Base-by-base conservation (phyloP, 2,888 invertebrate species). In the Tenodera sinensis region DNA sequence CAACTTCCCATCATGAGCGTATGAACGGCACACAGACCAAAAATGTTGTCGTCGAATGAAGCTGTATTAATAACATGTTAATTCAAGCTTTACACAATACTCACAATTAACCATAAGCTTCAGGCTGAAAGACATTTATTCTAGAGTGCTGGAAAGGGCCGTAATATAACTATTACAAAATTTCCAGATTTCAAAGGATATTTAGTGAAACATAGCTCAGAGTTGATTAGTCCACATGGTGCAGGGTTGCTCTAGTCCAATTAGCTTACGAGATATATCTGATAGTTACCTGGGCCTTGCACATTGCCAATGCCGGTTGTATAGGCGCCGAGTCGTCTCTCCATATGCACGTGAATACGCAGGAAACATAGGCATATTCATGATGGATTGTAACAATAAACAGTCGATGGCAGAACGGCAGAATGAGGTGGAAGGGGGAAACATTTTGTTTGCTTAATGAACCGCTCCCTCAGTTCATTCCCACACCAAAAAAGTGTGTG, bases 331-430 rank as follows among this genome's bases (percentile, higher is more conserved):
- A 15, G 54, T 54, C 54, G 15, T 54, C 9, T 54, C 54, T 54
- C 54, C 54, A 20, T 54, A 84, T 28, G 20, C 12, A 27, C 81
- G 82, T 25, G 82, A 82, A 83, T 34, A 83, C 8, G 54, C 86
- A 85, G 81, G 81, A 86, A 81, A 86, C 86, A 81, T 42, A 42
- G 82, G 20, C 54, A 71, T 71, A 71, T 71, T 82, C 27, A 42
- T 82, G 87, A 82, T 87, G 83, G 82, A 87, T 87, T 87, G 87
- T 25, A 87, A 87, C 87, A 87, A 87, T 83, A 87, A 87, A 87
- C 83, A 87, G 87, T 83, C 87, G 83, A 87, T 83, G 34, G 82
- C 34, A 42, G 86, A 81, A 85, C 12, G n/a, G 28, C 12, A 87
- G 82, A 42, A n/a, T 71, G 54, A 47, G 81, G 42, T 25, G 15